These are phyloP conservation scores for Parochlus steinenii DNA, from an alignment of 2,888 invertebrate genomes.

Conservation along the genomic window DNA sequence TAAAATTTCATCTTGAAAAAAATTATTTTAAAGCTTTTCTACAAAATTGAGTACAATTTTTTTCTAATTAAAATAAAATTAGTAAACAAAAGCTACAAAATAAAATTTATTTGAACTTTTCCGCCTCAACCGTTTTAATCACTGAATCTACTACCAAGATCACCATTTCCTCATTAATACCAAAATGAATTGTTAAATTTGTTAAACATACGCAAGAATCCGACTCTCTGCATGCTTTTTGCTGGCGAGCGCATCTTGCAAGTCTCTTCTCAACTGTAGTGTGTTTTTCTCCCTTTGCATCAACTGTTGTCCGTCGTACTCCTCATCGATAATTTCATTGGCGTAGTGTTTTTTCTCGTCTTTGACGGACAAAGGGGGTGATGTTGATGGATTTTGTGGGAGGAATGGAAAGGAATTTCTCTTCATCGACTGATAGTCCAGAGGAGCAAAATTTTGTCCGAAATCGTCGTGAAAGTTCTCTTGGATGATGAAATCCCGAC, in stretches of 20 bases:
- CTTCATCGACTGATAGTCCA: no score
- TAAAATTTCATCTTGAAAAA: no score
- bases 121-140: background rate
- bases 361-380: no score
- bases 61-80: background rate
- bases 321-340: conserved; percentile 6
- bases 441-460: no score
- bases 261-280: conserved; percentile 24
- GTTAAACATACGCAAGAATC: conserved; percentile 25
- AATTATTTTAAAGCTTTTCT: no score
- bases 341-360: no score
- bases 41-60: background rate
- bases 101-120: no score
- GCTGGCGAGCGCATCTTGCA: conserved; percentile 26
- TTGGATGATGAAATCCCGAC: no score
- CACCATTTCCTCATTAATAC: background rate
- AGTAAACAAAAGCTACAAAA: no score
- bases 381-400: background rate
- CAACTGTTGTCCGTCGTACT: conserved; percentile 15
- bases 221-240: conserved; percentile 29
- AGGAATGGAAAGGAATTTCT: no score
- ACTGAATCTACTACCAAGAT: background rate
- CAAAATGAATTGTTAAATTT: background rate
- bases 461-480: no score
- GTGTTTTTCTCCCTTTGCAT: conserved; percentile 18